Evolutionary conservation across 2,797 vertebrate genomes (phyloP).

Genomic region (Gymnoscopelus braueri): DNA sequence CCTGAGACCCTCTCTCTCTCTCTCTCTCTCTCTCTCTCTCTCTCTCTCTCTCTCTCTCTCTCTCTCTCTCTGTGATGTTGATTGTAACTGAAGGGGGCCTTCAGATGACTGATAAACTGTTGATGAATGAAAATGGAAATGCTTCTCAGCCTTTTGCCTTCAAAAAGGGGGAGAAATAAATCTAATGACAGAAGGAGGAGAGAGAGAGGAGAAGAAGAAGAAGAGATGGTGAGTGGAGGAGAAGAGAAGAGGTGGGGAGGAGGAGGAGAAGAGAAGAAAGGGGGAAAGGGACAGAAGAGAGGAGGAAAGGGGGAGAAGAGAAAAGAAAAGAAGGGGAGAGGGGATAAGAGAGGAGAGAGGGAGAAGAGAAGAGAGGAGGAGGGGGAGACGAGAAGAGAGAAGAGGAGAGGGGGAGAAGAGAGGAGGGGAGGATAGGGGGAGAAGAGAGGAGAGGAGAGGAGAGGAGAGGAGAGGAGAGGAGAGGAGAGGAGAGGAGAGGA

Average conservation of each 20-base stretch:
- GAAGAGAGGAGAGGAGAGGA: too few relatives aligned
- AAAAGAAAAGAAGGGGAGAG: constrained; percentile 23
- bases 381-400: constrained; percentile 11
- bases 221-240: constrained; percentile 15
- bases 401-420: constrained; percentile 20
- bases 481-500: not conserved
- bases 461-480: constrained; percentile 24
- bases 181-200: constrained; percentile 48
- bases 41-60: not conserved
- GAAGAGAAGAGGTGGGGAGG: not conserved
- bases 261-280: constrained; percentile 33
- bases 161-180: constrained; percentile 58
- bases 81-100: constrained; percentile 72
- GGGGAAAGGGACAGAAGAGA: constrained; percentile 20
- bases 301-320: constrained; percentile 23
- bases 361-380: constrained; percentile 38
- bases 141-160: constrained; percentile 79
- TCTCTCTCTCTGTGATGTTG: constrained; percentile 60
- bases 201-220: constrained; percentile 36
- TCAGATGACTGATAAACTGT: constrained; percentile 76
- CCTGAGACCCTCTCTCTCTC: not conserved
- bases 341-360: too few relatives aligned
- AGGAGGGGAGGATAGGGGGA: not conserved
- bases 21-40: constrained; percentile 4
- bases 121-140: constrained; percentile 85